A percentile compares a stretch with the other conserved stretches of the same genome.
Conservation (phyloP, 53 echinoderm and acorn worm species). For the Arbacia lixula region DNA sequence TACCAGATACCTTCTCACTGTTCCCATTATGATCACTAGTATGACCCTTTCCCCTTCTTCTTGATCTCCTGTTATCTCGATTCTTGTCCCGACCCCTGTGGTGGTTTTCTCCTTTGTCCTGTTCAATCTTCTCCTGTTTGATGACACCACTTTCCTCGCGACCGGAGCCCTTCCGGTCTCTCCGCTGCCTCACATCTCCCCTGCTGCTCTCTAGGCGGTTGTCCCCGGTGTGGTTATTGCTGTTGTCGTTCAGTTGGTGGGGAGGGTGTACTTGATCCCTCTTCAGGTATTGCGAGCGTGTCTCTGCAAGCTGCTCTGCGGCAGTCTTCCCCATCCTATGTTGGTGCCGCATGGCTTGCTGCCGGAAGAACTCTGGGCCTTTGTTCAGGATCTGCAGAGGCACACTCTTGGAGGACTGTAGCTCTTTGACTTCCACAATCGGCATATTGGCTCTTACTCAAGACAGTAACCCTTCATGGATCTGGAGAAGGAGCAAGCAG, state of each 20-base stretch:
- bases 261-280: constrained; percentile 11
- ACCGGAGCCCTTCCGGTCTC: constrained; percentile 2
- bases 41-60: not conserved
- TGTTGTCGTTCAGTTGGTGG: constrained; percentile 21
- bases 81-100: constrained; percentile 26
- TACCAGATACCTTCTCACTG: not conserved
- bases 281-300: constrained; percentile 60
- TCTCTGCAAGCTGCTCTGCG: constrained; percentile 68
- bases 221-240: constrained; percentile 26
- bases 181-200: not conserved
- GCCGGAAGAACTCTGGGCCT: constrained; percentile 73
- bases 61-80: constrained; percentile 8
- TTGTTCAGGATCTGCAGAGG: constrained; percentile 78
- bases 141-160: not conserved
- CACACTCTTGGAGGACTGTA: constrained; percentile 43
- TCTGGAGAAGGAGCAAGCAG: no score
- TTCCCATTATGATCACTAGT: constrained; percentile 22
- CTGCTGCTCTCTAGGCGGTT: constrained; percentile 9
- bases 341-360: constrained; percentile 53
- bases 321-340: constrained; percentile 59
- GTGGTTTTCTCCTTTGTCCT: constrained; percentile 2
- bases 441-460: no score
- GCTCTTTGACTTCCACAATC: constrained; percentile 35
- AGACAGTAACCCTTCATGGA: no score
- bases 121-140: constrained; percentile 25